Conservation (phyloP, 2,888 invertebrate genomes). For the Andrena bucephala region DNA sequence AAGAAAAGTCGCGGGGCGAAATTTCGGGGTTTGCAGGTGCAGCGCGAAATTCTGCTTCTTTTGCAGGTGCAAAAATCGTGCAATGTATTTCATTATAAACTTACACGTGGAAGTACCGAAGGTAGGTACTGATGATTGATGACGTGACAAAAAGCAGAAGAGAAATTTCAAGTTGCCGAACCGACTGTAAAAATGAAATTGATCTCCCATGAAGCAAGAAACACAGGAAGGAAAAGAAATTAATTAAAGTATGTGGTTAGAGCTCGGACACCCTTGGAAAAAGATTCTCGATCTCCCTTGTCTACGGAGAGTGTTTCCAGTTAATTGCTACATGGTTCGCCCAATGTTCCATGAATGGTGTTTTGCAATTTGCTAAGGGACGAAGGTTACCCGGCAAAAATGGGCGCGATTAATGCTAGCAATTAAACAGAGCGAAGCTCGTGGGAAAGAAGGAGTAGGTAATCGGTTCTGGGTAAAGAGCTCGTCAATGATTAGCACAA, state of each 20-base stretch:
- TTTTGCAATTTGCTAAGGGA: not conserved
- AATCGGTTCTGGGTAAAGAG: slow-evolving; percentile 9
- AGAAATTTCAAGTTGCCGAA: not conserved
- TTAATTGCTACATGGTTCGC: not conserved
- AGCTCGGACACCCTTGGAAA: not conserved
- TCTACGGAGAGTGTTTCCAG: not conserved
- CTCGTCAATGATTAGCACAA: not conserved
- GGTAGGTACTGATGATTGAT: too few relatives aligned
- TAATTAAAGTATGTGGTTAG: slow-evolving; percentile 3
- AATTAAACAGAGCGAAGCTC: not conserved
- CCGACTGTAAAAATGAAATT: not conserved
- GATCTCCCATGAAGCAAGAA: not conserved
- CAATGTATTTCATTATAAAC: too few relatives aligned
- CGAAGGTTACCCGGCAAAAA: not conserved
- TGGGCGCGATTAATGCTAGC: not conserved
- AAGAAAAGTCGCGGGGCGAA: too few relatives aligned
- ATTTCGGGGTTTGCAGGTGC: too few relatives aligned
- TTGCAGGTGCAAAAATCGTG: too few relatives aligned
- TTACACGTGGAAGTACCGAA: too few relatives aligned
- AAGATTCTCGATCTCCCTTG: not conserved
- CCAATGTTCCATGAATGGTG: not conserved
- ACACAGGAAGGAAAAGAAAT: not conserved
- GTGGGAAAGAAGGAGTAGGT: not conserved
- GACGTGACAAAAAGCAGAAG: not conserved
- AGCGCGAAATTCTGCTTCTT: too few relatives aligned